Evolutionary conservation across 2,797 vertebrate species (phyloP).

Genomic region (Chloroceryle amazona): DNA sequence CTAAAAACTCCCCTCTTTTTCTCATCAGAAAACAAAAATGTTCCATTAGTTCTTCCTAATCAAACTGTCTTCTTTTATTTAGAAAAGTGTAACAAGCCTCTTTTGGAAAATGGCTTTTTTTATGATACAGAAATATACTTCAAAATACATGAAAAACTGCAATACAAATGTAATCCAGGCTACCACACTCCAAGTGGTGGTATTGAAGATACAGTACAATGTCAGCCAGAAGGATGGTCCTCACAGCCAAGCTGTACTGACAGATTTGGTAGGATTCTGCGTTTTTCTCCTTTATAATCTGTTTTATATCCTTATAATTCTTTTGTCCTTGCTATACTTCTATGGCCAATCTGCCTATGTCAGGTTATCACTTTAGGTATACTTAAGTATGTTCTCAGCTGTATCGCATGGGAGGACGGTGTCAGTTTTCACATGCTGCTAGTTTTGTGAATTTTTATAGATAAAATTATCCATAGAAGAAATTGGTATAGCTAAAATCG

Average conservation of each 20-base stretch:
- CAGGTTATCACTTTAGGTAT: not conserved
- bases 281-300: not conserved
- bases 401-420: not conserved
- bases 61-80: not conserved
- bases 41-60: not conserved
- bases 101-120: slow-evolving; percentile 73
- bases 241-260: slow-evolving; percentile 65
- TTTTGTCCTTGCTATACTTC: not conserved
- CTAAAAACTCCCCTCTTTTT: fast-evolving
- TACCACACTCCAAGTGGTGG: slow-evolving; percentile 53
- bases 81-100: slow-evolving; percentile 79
- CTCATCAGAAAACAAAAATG: not conserved
- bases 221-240: slow-evolving; percentile 76
- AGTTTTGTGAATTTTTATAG: not conserved
- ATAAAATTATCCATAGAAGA: fast-evolving
- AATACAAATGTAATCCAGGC: slow-evolving; percentile 71
- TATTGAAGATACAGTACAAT: slow-evolving; percentile 63
- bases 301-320: fast-evolving
- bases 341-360: not conserved
- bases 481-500: not conserved
- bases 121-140: slow-evolving; percentile 60
- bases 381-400: not conserved
- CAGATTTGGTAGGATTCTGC: slow-evolving; percentile 45
- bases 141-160: slow-evolving; percentile 70
- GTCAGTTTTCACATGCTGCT: not conserved